Conservation (phyloP, 2,113 vertebrate species). For the Perognathus longimembris region DNA sequence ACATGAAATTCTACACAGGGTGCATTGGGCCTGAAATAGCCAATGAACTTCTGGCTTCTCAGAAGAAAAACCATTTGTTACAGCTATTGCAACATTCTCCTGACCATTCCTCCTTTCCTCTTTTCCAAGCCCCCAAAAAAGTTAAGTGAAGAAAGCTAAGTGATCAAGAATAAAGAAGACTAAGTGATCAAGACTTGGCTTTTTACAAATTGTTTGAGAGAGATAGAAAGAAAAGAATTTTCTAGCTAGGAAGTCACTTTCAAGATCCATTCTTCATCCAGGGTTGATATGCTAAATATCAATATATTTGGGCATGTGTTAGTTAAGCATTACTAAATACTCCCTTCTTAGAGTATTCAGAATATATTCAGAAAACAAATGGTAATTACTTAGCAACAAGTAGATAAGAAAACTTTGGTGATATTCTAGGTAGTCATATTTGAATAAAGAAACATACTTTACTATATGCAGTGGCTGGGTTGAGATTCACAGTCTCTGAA, state of each 20-base stretch:
- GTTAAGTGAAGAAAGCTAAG: neutral
- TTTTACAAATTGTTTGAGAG: neutral
- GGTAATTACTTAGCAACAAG: constrained; percentile 26
- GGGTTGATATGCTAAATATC: neutral
- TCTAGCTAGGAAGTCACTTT: neutral
- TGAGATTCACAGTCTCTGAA: constrained; percentile 30
- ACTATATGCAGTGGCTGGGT: neutral
- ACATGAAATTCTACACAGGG: neutral
- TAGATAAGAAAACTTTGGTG: constrained; percentile 13
- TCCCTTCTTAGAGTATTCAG: neutral
- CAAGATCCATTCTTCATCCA: constrained; percentile 33
- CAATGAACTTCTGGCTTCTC: neutral
- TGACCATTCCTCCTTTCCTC: neutral
- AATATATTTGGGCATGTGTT: neutral
- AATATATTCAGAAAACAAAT: constrained; percentile 29
- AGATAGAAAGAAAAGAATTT: neutral
- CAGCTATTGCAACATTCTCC: neutral
- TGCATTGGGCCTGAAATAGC: neutral
- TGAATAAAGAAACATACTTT: constrained; percentile 14
- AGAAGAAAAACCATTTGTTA: neutral
- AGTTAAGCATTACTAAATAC: neutral
- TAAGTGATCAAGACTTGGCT: neutral
- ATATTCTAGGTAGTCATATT: neutral
- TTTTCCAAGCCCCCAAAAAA: neutral
- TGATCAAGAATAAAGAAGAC: neutral